phyloP scores from a whole-genome alignment of 1,140 invertebrate species.

The Rhynchophorus ferrugineus region DNA sequence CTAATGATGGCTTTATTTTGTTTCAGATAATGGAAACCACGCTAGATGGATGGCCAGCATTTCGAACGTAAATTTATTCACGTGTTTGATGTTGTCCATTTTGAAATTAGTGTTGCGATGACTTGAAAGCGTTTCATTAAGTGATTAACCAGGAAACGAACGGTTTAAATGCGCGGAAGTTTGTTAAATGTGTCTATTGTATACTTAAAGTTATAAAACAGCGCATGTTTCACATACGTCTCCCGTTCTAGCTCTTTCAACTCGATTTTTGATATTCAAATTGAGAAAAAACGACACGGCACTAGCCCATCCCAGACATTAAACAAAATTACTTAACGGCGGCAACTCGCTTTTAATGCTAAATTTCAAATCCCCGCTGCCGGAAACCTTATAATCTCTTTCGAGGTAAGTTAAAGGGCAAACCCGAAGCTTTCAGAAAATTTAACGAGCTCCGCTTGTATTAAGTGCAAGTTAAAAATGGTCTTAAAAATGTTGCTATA shows the following conservation, averaged over 20 bases:
- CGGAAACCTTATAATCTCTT: too few relatives aligned
- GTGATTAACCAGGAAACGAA: conserved; percentile 10
- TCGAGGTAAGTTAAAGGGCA: too few relatives aligned
- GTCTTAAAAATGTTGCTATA: too few relatives aligned
- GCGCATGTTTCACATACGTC: not conserved
- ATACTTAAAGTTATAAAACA: not conserved
- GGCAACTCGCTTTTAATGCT: not conserved
- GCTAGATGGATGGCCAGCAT: conserved; percentile 12
- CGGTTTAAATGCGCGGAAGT: not conserved
- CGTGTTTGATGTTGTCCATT: conserved; percentile 17
- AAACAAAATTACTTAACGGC: not conserved
- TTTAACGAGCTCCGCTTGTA: too few relatives aligned
- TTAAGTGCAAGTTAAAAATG: too few relatives aligned
- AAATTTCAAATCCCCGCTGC: not conserved
- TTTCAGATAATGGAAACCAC: conserved; percentile 18
- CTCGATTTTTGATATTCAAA: not conserved
- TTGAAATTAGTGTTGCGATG: conserved; percentile 16
- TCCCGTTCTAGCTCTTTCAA: not conserved
- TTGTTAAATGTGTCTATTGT: conserved; percentile 1
- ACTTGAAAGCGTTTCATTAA: conserved; percentile 14
- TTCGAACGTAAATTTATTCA: conserved; percentile 13
- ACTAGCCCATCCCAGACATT: not conserved
- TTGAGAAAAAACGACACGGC: not conserved
- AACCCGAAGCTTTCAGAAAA: too few relatives aligned
- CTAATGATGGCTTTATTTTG: conserved; percentile 9